Percentiles rank a stretch among this genome's conserved stretches.
phyloP scores from a whole-genome alignment of 2,113 vertebrate genomes.

The Nettapus auritus region DNA sequence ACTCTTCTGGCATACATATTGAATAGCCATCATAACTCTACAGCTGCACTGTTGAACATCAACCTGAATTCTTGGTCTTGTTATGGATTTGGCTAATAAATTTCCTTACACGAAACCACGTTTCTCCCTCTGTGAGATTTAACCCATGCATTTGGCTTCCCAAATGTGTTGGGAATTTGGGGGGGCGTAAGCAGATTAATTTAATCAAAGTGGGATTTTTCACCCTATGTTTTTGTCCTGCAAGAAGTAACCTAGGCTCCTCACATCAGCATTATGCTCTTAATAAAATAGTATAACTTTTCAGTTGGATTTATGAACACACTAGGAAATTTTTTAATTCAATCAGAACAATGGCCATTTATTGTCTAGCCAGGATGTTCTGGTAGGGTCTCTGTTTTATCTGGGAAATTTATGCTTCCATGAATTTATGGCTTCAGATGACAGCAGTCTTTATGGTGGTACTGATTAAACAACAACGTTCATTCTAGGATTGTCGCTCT shows the following conservation, averaged over 20 bases:
- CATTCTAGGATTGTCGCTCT: background rate
- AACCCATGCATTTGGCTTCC: background rate
- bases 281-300: background rate
- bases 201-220: background rate
- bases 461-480: background rate
- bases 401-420: background rate
- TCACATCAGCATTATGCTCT: background rate
- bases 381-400: background rate
- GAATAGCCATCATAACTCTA: constrained; percentile 1
- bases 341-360: background rate
- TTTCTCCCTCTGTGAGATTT: background rate
- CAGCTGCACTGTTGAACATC: background rate
- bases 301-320: background rate
- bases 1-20: background rate
- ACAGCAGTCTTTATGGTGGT: background rate
- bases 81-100: background rate
- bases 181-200: background rate
- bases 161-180: background rate
- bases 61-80: background rate
- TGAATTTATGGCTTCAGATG: background rate
- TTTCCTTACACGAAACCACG: background rate
- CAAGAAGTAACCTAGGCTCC: background rate
- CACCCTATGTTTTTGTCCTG: background rate
- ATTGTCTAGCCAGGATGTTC: background rate
- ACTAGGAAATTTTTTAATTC: background rate